Percentiles rank a stretch among this genome's conserved stretches.
phyloP scores from a whole-genome alignment of 2,888 invertebrate species.

The Calameuta idolon region DNA sequence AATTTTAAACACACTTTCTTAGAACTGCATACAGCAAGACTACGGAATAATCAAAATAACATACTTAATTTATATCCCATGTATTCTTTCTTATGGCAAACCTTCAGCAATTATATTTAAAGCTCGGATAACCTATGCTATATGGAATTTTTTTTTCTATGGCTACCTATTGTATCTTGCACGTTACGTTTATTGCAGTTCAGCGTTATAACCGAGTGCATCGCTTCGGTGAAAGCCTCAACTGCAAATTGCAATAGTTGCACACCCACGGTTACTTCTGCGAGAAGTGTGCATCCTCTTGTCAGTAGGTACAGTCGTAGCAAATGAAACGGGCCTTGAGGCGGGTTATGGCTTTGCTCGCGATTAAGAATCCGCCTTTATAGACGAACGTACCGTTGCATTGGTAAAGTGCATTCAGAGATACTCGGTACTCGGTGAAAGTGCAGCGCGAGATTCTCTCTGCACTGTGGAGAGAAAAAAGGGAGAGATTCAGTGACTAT shows the following conservation, averaged over 20 bases:
- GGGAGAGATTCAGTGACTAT: background rate
- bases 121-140: background rate
- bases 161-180: background rate
- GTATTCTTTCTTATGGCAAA: background rate
- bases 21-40: background rate
- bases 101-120: background rate
- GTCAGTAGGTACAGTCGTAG: background rate
- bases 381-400: background rate
- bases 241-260: background rate
- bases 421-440: background rate
- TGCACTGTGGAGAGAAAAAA: background rate
- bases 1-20: background rate
- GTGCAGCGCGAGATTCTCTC: background rate
- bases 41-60: background rate
- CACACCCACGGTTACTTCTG: background rate
- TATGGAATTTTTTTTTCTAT: background rate
- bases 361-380: background rate
- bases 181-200: background rate
- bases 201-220: background rate
- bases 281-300: background rate
- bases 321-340: background rate
- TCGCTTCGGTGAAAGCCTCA: background rate
- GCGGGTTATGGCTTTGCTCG: background rate
- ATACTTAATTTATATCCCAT: background rate
- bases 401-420: background rate